phyloP scores from a whole-genome alignment of 1,140 invertebrate genomes.

The Polypedilum vanderplanki region DNA sequence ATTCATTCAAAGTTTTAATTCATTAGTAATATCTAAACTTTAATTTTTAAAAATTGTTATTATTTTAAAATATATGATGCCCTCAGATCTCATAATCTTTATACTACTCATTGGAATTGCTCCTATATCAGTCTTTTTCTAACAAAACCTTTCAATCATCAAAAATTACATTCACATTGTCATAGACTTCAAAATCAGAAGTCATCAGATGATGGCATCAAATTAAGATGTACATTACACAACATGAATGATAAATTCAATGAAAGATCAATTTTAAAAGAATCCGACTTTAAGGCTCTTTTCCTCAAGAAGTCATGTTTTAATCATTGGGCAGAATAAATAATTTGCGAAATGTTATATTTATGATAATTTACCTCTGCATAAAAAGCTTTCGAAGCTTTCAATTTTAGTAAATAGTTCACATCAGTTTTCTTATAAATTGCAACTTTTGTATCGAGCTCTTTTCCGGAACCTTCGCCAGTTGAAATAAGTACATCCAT shows the following conservation, averaged over 20 bases:
- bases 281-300: conserved; percentile 11
- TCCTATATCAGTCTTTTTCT: not conserved
- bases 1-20: conserved; percentile 23
- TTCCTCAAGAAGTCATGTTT: conserved; percentile 29
- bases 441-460: conserved; percentile 89
- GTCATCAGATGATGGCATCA: not conserved
- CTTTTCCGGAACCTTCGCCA: conserved; percentile 82
- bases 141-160: not conserved
- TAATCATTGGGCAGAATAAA: conserved; percentile 31
- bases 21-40: not conserved
- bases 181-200: not conserved
- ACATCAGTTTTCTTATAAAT: conserved; percentile 99
- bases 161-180: conserved; percentile 20
- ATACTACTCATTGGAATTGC: conserved; percentile 35
- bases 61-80: conserved; percentile 28
- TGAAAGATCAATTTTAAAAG: not conserved
- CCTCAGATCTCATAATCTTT: conserved; percentile 44
- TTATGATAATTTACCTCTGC: conserved; percentile 58
- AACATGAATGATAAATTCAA: not conserved
- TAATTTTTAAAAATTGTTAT: not conserved
- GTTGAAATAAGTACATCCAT: conserved; percentile 96
- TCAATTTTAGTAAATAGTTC: conserved; percentile 93
- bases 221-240: not conserved
- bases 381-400: conserved; percentile 91
- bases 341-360: conserved; percentile 27